Base-by-base conservation (phyloP, 2,113 vertebrate species). In the Clarias batrachus region DNA sequence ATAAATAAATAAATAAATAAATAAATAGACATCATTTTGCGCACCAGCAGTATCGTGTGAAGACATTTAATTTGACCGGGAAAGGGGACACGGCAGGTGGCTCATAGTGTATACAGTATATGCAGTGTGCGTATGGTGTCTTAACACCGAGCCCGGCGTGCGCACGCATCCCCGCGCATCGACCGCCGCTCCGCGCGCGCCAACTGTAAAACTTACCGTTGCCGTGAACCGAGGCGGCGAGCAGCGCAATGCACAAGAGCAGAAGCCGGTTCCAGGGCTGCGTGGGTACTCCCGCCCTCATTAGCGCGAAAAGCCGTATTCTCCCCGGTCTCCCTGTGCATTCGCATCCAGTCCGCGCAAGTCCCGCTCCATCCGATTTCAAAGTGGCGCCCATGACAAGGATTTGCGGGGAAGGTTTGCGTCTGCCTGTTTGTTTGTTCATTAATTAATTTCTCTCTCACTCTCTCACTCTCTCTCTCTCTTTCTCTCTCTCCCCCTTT, bases 181-280 rank as follows among this genome's bases (percentile, higher is more conserved):
- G 25, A 25, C 17, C 37, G 3, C n/a, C 82, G 52, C 30, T 57
- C 63, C 16, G 54, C 4, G 82, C 30, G 68, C 54, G 56, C 82
- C 30, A 60, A 86, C 87, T 52, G 62, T 70, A 70, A 91, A 94
- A 96, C 97, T 98, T 95, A 97, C 97, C 96, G 90, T 96, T 95
- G 96, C 97, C 96, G 90, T 96, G 95, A 87, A 93, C 96, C 17
- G 97, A 96, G 90, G 94, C 93, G 48, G 95, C 93, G 94, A 98
- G 94, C 80, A 99, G 94, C 93, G 96, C 97, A 95, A 97, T 92
- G 70, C 96, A 96, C 86, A 98, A 93, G 93, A 98, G 92, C 92
- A 97, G 95, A 92, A 96, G 89, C 93, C 96, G 95, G 96, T 96
- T 97, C 97, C 97, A 97, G 87, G 93, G 94, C 93, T 95, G 95